phyloP scores from a whole-genome alignment of 1,140 invertebrate species.

The Apolygus lucorum region DNA sequence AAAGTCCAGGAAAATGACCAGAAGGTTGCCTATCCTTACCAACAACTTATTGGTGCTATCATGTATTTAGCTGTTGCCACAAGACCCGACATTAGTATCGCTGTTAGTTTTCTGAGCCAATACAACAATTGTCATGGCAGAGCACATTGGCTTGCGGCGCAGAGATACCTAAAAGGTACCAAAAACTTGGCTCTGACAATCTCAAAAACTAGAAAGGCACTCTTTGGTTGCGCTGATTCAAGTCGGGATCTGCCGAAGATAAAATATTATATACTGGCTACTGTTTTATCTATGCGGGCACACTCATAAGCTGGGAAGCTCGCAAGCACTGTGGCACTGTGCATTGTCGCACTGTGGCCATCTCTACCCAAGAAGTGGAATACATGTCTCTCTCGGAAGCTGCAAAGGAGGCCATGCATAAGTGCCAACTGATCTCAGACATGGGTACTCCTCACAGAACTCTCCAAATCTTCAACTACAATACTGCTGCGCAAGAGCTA shows the following conservation, averaged over 20 bases:
- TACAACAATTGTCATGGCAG: background rate
- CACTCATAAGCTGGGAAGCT: conserved; percentile 29
- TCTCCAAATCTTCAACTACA: too few relatives aligned
- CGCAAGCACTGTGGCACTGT: too few relatives aligned
- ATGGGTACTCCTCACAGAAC: too few relatives aligned
- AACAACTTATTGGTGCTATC: background rate
- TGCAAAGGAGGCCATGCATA: conserved; percentile 35
- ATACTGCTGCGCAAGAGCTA: background rate
- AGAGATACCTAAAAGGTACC: background rate
- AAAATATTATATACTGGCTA: conserved; percentile 39
- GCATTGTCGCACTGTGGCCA: conserved; percentile 35
- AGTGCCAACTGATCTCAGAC: background rate
- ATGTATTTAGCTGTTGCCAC: too few relatives aligned
- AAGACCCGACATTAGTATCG: too few relatives aligned
- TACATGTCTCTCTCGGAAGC: conserved; percentile 40
- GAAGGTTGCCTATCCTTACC: too few relatives aligned
- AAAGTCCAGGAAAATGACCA: background rate
- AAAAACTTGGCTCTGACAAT: background rate
- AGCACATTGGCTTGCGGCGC: background rate
- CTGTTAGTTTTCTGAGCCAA: too few relatives aligned
- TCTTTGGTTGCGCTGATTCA: background rate
- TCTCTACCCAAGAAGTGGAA: conserved; percentile 39
- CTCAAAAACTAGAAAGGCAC: background rate
- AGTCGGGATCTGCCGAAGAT: conserved; percentile 24
- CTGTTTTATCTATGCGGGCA: conserved; percentile 33